These are phyloP conservation scores for Phrynocephalus forsythii DNA, from an alignment of 2,797 vertebrate species.

Conservation along the genomic window DNA sequence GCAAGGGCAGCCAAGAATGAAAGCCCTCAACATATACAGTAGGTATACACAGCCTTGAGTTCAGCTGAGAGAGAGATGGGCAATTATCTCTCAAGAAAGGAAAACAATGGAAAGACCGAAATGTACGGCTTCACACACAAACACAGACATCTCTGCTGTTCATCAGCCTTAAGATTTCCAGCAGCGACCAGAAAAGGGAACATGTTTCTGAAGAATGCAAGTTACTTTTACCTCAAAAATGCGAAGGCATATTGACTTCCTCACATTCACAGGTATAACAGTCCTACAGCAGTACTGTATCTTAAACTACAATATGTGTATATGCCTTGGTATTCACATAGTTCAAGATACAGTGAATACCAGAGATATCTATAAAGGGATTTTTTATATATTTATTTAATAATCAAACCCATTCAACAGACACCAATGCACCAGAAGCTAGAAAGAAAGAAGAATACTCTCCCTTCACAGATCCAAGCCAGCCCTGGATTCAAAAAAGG, in stretches of 20 bases:
- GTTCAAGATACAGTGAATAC: background rate
- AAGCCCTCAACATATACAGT: background rate
- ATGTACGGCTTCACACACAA: background rate
- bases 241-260: background rate
- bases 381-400: background rate
- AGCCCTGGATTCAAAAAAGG: background rate
- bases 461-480: background rate
- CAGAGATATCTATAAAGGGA: background rate
- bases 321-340: background rate
- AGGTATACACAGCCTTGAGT: background rate
- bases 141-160: background rate
- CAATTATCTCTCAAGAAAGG: background rate
- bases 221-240: slow-evolving; percentile 1
- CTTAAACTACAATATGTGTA: background rate
- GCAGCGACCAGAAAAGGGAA: background rate
- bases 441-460: background rate
- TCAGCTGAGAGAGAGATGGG: background rate
- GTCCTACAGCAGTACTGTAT: background rate
- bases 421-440: background rate
- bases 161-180: background rate
- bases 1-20: background rate
- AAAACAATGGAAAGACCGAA: background rate
- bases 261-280: background rate
- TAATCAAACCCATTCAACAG: background rate
- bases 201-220: background rate